Base-by-base conservation (phyloP, 2,888 invertebrate species). In the Drosophila helvetica region DNA sequence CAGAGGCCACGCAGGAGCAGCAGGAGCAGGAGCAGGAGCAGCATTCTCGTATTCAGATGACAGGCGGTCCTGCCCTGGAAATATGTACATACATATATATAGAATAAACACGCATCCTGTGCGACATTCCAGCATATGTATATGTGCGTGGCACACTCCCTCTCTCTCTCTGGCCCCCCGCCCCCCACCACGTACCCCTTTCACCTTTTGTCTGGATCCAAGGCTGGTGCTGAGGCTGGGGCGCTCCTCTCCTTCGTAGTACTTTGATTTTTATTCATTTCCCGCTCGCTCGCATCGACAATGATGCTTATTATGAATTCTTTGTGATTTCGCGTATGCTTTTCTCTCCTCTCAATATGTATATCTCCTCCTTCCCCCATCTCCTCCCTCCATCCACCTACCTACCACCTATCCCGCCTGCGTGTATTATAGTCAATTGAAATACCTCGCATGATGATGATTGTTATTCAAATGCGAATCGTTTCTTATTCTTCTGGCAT, bases 301-400 rank as follows among this genome's bases (percentile, higher is more conserved):
- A 90, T 90, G 90, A 89, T 78, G 90, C 90, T 90, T 90, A 90
- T 90, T 90, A 89, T 90, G 88, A 89, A 87, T 87, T 87, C 86
- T 84, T 87, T 86, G 86, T 85, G 87, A 89, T 87, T 88, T 86
- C 77, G 80, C 86, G 78, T 79, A 77, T 81, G 75, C 79, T n/a
- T n/a, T n/a, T n/a, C n/a, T n/a, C n/a, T 78, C 77, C 70, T 85
- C 82, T 81, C 85, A 85, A 85, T 83, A 12, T 80, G n/a, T n/a
- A n/a, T n/a, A n/a, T n/a, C 86, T 83, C 70, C 66, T 71, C 69
- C 56, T 18, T 12, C 45, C 50, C 12, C 38, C n/a, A n/a, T n/a
- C 86, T 83, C 70, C 66, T 71, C 69, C 56, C 17, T 12, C 45
- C 50, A 9, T 42, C 53, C n/a, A 19, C 22, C 48, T 3, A 15